A percentile compares a stretch with the other conserved stretches of the same genome.
phyloP scores from a whole-genome alignment of 2,797 vertebrate genomes.

The Tinamus major region DNA sequence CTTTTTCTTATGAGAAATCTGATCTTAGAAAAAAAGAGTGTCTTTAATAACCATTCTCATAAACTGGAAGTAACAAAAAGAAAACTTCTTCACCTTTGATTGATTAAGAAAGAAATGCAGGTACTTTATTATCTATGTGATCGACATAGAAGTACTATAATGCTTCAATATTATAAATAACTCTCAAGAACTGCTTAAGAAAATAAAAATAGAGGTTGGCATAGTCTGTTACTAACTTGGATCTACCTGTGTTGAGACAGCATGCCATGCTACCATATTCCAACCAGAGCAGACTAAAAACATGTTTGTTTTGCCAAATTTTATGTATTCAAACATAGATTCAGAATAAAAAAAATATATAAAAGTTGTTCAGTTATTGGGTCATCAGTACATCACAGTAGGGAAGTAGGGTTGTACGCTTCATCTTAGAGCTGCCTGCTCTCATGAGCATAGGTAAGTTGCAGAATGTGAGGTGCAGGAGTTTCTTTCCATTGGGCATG shows the following conservation, averaged over 20 bases:
- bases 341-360: neutral
- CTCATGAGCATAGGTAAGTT: neutral
- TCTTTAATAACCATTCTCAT: conserved; percentile 72
- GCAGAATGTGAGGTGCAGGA: neutral
- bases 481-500: neutral
- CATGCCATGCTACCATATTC: neutral
- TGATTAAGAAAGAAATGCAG: conserved; percentile 36
- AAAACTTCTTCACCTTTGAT: neutral
- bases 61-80: conserved; percentile 64
- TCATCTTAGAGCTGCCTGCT: neutral
- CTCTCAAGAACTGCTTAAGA: neutral
- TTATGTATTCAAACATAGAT: neutral
- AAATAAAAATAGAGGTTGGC: neutral
- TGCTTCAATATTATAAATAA: conserved; percentile 38
- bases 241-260: neutral
- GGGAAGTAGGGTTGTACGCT: neutral
- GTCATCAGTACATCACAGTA: neutral
- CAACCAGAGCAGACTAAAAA: neutral
- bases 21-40: conserved; percentile 54
- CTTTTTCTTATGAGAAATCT: conserved; percentile 72
- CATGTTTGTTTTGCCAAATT: neutral
- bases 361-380: neutral
- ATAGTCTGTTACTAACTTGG: neutral
- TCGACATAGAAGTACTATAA: conserved; percentile 63
- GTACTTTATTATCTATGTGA: conserved; percentile 50